Evolutionary conservation across 1,140 invertebrate genomes (phyloP), one percentile per base, ranked within the genome.

Genomic region (Ooceraea biroi): DNA sequence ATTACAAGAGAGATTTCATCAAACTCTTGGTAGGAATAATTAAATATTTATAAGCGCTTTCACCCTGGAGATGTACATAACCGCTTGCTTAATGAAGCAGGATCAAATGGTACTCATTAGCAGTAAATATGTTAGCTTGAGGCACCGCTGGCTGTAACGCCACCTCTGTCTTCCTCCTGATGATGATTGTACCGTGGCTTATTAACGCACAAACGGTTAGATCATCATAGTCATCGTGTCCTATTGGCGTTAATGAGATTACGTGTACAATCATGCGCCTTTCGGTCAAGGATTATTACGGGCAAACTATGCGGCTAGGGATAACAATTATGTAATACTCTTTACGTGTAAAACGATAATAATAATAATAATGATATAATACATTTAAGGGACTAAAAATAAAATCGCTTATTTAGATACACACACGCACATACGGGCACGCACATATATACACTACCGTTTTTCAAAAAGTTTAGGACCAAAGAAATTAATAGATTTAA

Each of bases 201-300:
- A 80, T 80, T 80, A 78, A 80, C 36, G 50, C 22, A 80, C 22
- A 71, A 80, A 36, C 50, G 50, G 30, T 3, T 52, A 41, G 76
- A 71, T 30, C 22, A 69, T 71, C 22, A 69, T 71, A 80, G 65
- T 46, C 65, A 78, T 78, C 63, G 57, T 69, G 22, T 57, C 41
- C 50, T 58, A 71, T 80, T 50, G 66, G 50, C 76, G 65, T 71
- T 80, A 80, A 80, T 50, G 36, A 71, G 50, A 80, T 80, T 80
- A 58, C 17, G 65, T 80, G 65, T 50, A 69, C 57, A 80, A 69
- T 69, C 44, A 69, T 44, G 41, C 17, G 8, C 52, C n/a, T 80
- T 57, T 78, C 48, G 65, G 4, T 46, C 22, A 57, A 57, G 17
- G 30, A 71, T 57, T 69, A 69, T 69, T 66, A 30, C 25, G 36